Evolutionary conservation across 2,797 vertebrate species (phyloP).

Genomic region (Hephaestus fuliginosus): DNA sequence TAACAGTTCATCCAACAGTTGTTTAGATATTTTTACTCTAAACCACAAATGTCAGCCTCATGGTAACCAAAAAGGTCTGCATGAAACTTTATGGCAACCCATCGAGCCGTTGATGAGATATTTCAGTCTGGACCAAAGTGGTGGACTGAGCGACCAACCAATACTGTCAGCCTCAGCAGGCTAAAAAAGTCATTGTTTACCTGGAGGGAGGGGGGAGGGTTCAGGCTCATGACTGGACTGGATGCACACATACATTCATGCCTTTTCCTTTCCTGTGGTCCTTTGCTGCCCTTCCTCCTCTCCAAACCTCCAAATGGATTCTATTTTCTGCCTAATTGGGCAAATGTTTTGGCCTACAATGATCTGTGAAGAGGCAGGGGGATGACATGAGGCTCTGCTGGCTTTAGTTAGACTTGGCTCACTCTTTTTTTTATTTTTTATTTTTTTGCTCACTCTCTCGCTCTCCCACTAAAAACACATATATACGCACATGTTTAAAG

Average conservation of each 20-base stretch:
- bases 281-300: slow-evolving; percentile 11
- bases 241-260: not conserved
- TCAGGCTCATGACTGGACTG: not conserved
- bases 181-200: not conserved
- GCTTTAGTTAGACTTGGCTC: slow-evolving; percentile 31
- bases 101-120: not conserved
- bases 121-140: no score
- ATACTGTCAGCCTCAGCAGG: not conserved
- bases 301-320: slow-evolving; percentile 71
- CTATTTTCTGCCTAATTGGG: slow-evolving; percentile 83
- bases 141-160: not conserved
- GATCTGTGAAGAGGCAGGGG: slow-evolving; percentile 53
- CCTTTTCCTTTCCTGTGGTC: not conserved
- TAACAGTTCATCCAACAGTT: not conserved
- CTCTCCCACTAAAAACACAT: not conserved
- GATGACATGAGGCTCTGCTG: slow-evolving; percentile 30
- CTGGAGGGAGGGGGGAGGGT: not conserved
- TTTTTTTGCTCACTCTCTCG: not conserved
- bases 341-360: slow-evolving; percentile 70
- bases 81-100: not conserved
- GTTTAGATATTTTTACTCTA: not conserved
- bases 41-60: not conserved
- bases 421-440: slow-evolving; percentile 1
- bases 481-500: not conserved
- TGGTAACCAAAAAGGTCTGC: not conserved